Conservation (phyloP, 2,797 vertebrate species). For the Phoeniculus purpureus region DNA sequence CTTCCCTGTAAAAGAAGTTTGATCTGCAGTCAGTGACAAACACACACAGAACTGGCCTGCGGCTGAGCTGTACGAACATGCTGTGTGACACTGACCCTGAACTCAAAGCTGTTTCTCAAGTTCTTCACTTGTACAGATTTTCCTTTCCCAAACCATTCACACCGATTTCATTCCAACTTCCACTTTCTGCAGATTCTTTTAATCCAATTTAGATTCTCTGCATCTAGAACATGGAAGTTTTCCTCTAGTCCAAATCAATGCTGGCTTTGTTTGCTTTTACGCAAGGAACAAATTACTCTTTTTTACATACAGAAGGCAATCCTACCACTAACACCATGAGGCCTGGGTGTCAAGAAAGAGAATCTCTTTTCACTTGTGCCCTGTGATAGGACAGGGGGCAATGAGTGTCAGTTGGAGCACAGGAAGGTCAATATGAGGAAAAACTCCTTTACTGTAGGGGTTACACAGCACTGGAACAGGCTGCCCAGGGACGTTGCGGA, state of each 20-base stretch:
- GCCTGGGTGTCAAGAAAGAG: too few species aligned
- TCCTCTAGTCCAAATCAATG: neutral
- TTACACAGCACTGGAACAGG: too few species aligned
- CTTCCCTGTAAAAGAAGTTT: slow-evolving; percentile 7
- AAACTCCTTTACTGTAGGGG: too few species aligned
- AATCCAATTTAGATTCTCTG: neutral
- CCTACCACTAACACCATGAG: neutral
- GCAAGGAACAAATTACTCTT: neutral
- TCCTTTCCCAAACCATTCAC: neutral
- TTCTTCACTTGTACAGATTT: neutral
- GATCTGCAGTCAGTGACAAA: neutral
- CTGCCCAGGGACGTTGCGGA: too few species aligned
- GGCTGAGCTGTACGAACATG: neutral
- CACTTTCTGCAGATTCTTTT: neutral
- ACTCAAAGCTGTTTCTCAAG: neutral
- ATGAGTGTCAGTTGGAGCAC: too few species aligned
- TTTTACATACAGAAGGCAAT: neutral
- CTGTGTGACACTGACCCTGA: neutral
- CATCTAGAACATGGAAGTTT: neutral
- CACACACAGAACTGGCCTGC: neutral
- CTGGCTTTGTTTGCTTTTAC: neutral
- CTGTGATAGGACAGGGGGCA: too few species aligned
- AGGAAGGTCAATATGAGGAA: too few species aligned
- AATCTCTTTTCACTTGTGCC: too few species aligned
- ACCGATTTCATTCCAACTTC: neutral